Conservation (phyloP, 2,113 vertebrate species). For the Silurus asotus region DNA sequence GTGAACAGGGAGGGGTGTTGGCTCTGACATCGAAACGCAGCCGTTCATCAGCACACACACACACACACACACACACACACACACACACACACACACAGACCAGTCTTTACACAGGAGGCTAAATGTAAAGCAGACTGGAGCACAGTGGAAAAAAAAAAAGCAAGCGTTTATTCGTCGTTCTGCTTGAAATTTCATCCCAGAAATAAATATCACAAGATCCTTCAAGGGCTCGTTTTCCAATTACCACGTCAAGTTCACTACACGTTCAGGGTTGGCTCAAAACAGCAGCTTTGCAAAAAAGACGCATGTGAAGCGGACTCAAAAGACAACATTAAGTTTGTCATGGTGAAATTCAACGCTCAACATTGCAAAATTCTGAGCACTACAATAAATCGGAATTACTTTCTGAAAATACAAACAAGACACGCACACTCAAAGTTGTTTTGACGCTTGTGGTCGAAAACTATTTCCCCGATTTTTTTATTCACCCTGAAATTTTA, state of each 20-base stretch:
- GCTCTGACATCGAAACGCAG: constrained; percentile 33
- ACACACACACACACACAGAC: not conserved
- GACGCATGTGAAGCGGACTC: not conserved
- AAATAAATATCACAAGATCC: constrained; percentile 51
- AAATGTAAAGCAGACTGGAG: constrained; percentile 55
- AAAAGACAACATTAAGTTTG: not conserved
- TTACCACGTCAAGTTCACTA: constrained; percentile 23
- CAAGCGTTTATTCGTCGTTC: constrained; percentile 42
- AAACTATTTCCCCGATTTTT: not conserved
- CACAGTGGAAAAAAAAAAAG: constrained; percentile 33
- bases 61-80: not conserved
- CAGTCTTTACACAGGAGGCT: constrained; percentile 38
- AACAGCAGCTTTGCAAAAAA: not conserved
- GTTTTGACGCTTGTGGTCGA: not conserved
- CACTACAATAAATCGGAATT: not conserved
- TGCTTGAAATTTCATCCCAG: constrained; percentile 34
- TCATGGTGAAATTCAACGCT: not conserved
- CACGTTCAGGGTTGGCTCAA: not conserved
- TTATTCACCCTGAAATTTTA: not conserved
- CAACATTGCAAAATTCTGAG: not conserved
- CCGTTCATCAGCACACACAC: not conserved
- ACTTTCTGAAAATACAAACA: not conserved
- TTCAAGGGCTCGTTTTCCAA: constrained; percentile 44
- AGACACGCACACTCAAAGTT: not conserved
- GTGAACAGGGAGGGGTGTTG: constrained; percentile 43